phyloP scores from a whole-genome alignment of 2,888 invertebrate genomes.

The Campopleginae sp. region DNA sequence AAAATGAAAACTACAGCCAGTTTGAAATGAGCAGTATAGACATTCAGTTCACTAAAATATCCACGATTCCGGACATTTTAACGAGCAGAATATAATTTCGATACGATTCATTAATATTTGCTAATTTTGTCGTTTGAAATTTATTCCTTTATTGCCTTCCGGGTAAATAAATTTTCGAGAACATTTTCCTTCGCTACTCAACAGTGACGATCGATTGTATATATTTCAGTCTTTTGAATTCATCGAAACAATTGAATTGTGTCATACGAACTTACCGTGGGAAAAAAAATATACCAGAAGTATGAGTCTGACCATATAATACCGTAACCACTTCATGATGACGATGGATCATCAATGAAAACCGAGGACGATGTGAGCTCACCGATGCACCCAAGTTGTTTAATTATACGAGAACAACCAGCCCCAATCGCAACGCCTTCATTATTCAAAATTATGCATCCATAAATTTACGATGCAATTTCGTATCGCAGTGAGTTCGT shows the following conservation, averaged over 20 bases:
- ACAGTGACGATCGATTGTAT: background rate
- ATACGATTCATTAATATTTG: background rate
- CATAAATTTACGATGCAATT: slow-evolving; percentile 53
- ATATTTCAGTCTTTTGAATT: background rate
- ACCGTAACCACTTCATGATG: slow-evolving; percentile 55
- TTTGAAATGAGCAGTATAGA: background rate
- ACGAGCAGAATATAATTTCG: background rate
- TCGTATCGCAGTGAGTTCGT: slow-evolving; percentile 28
- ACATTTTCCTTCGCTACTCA: background rate
- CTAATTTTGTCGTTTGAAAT: background rate
- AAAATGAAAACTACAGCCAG: background rate
- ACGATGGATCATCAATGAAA: slow-evolving; percentile 35
- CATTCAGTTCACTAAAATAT: background rate
- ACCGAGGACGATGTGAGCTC: slow-evolving; percentile 8
- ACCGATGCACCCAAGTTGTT: background rate
- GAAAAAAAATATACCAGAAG: slow-evolving; percentile 16
- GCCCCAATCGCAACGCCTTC: slow-evolving; percentile 32
- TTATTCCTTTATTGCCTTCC: background rate
- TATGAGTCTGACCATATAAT: slow-evolving; percentile 33
- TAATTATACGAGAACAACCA: slow-evolving; percentile 33
- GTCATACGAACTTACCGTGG: slow-evolving; percentile 41
- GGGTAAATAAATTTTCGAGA: background rate
- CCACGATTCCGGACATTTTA: background rate
- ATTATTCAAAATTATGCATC: slow-evolving; percentile 62
- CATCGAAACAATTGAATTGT: background rate